These are phyloP conservation scores for Archips crataeganus DNA, from an alignment of 2,888 invertebrate species.

Conservation along the genomic window DNA sequence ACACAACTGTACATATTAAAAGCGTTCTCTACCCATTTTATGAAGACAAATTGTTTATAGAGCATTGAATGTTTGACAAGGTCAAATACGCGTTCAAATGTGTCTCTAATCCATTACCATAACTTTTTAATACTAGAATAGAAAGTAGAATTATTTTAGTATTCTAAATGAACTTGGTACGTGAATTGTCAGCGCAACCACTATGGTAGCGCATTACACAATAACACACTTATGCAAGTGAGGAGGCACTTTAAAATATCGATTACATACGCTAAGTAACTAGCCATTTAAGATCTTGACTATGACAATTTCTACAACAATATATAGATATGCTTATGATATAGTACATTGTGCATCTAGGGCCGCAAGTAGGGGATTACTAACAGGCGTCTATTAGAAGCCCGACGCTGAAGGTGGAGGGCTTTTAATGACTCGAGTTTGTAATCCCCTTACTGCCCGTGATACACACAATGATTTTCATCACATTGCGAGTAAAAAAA, in stretches of 20 bases:
- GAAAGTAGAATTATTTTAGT: conserved; percentile 30
- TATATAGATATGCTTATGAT: conserved; percentile 2
- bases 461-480: too few species aligned
- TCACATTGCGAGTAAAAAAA: too few species aligned
- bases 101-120: conserved; percentile 14
- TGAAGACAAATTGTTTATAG: conserved; percentile 11
- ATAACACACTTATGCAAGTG: conserved; percentile 28
- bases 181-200: conserved; percentile 27
- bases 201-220: conserved; percentile 30
- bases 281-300: conserved; percentile 12
- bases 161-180: conserved; percentile 25
- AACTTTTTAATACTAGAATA: conserved; percentile 26
- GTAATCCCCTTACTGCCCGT: too few species aligned
- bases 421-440: too few species aligned
- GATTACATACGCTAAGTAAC: conserved; percentile 20
- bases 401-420: too few species aligned
- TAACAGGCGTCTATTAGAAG: too few species aligned
- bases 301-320: not conserved
- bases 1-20: not conserved
- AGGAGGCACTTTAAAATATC: conserved; percentile 32
- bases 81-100: conserved; percentile 4
- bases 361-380: too few species aligned
- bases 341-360: too few species aligned
- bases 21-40: not conserved
- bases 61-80: conserved; percentile 10